phyloP scores from a whole-genome alignment of 1,140 invertebrate genomes.

The Aethina tumida region DNA sequence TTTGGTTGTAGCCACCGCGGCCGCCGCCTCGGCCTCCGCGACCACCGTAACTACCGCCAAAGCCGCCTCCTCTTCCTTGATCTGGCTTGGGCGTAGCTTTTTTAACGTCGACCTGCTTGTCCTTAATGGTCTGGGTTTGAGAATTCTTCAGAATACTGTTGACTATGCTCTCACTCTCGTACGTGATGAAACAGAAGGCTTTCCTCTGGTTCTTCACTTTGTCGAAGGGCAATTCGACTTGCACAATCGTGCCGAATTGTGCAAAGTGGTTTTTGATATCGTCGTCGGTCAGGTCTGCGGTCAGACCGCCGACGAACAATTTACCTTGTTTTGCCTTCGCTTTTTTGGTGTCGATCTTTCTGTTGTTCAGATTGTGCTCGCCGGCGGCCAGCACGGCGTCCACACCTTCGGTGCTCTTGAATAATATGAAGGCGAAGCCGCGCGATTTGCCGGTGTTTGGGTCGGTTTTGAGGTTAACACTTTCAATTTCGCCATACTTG shows the following conservation, averaged over 20 bases:
- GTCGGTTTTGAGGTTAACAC: neutral
- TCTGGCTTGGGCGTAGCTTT: no score
- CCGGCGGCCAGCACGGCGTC: constrained; percentile 76
- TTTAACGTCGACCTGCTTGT: constrained; percentile 86
- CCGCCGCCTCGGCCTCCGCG: no score
- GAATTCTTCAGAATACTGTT: constrained; percentile 79
- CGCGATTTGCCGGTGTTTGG: constrained; percentile 60
- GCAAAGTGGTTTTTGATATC: neutral
- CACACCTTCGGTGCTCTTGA: constrained; percentile 71
- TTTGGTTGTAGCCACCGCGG: no score
- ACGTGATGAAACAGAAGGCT: constrained; percentile 88
- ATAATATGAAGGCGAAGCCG: constrained; percentile 90
- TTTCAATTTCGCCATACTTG: constrained; percentile 17
- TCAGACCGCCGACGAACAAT: constrained; percentile 76
- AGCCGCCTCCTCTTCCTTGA: no score
- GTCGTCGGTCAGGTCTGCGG: neutral
- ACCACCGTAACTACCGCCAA: no score
- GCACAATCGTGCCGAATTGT: neutral
- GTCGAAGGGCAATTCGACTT: no score
- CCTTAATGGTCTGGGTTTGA: constrained; percentile 79
- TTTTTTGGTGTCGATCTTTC: constrained; percentile 88
- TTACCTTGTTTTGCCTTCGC: constrained; percentile 83
- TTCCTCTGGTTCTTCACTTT: constrained; percentile 78
- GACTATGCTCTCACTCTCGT: constrained; percentile 81
- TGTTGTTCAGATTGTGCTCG: constrained; percentile 84